Percentiles rank a stretch among this genome's conserved stretches.
Conservation (phyloP, 2,888 invertebrate genomes). For the Lasioglossum leucozonium region DNA sequence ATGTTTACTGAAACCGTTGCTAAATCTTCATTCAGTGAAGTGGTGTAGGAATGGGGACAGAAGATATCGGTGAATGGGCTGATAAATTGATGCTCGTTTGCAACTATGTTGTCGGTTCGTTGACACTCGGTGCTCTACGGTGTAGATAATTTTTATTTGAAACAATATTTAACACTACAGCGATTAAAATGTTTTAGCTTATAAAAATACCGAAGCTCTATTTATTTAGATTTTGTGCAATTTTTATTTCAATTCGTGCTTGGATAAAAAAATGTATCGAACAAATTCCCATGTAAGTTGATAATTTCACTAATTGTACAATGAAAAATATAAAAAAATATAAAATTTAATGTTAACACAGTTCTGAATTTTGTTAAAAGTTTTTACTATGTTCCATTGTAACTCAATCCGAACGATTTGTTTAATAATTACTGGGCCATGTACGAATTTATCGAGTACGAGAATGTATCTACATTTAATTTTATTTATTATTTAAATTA, state of each 20-base stretch:
- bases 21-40: conserved; percentile 32
- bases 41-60: conserved; percentile 14
- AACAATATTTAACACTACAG: not conserved
- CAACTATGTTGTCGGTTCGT: conserved; percentile 10
- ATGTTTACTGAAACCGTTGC: conserved; percentile 26
- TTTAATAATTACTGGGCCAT: not conserved
- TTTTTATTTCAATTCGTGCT: too few species aligned
- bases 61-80: conserved; percentile 31
- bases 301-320: too few species aligned
- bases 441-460: too few species aligned
- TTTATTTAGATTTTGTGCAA: too few species aligned
- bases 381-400: not conserved
- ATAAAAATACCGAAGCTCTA: too few species aligned
- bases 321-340: too few species aligned
- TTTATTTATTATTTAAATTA: not conserved
- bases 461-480: too few species aligned
- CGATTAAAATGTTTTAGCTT: too few species aligned
- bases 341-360: too few species aligned
- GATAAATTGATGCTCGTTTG: conserved; percentile 17
- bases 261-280: too few species aligned
- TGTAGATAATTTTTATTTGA: too few species aligned
- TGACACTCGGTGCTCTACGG: not conserved
- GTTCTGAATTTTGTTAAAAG: not conserved
- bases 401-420: not conserved
- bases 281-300: too few species aligned